These are phyloP conservation scores for Calypte anna DNA, from an alignment of 2,113 vertebrate species.

Conservation along the genomic window DNA sequence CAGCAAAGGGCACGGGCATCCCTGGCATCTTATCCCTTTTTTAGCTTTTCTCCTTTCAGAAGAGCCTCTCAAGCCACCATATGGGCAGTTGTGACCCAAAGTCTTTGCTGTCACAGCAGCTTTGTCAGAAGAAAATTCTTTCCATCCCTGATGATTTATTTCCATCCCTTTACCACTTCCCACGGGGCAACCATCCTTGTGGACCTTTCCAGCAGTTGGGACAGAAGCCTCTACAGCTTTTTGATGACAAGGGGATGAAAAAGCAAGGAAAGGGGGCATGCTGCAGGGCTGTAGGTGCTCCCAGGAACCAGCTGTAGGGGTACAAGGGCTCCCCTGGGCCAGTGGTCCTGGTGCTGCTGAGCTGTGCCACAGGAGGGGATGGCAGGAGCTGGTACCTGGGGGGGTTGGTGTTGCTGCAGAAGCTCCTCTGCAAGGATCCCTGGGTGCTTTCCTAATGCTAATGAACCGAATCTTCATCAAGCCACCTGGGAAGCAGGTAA, in stretches of 20 bases:
- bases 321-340: neutral
- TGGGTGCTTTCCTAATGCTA: neutral
- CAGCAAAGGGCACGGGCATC: fast-evolving
- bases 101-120: fast-evolving
- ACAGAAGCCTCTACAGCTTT: neutral
- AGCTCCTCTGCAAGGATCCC: neutral
- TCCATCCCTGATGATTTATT: neutral
- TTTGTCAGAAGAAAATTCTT: neutral
- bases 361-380: neutral
- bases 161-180: neutral
- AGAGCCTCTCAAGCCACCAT: fast-evolving
- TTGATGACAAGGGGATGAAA: neutral
- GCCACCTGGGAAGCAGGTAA: conserved; percentile 51
- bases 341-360: neutral
- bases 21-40: neutral
- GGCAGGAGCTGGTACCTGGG: fast-evolving
- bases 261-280: fast-evolving
- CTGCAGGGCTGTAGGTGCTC: neutral
- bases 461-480: conserved; percentile 12
- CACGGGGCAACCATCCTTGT: fast-evolving
- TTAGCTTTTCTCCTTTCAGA: neutral
- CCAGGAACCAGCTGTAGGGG: neutral
- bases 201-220: neutral
- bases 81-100: fast-evolving
- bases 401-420: neutral